Evolutionary conservation across 1,140 invertebrate species (phyloP).

Genomic region (Asobara japonica): DNA sequence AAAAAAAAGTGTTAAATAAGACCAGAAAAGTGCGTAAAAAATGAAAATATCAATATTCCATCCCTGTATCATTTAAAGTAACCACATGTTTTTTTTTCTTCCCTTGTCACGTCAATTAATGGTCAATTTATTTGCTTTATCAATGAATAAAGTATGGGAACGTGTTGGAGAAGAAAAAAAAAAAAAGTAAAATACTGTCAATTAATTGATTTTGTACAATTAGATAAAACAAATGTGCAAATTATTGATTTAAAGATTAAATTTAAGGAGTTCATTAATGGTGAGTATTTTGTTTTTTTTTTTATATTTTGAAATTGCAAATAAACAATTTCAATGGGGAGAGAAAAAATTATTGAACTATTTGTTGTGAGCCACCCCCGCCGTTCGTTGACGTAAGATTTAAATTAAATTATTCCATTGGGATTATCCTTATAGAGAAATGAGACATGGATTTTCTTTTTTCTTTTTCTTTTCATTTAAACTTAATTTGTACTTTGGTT

Average conservation of each 20-base stretch:
- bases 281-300: neutral
- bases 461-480: neutral
- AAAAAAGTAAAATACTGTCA: neutral
- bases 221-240: neutral
- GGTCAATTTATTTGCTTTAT: neutral
- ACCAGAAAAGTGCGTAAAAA: neutral
- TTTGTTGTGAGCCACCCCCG: conserved; percentile 3
- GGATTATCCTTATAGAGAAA: neutral
- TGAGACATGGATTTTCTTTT: neutral
- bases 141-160: neutral
- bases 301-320: neutral
- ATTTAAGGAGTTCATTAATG: neutral
- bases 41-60: neutral
- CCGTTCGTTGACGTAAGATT: neutral
- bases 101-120: neutral
- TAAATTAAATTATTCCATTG: neutral
- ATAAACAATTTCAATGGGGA: neutral
- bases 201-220: neutral
- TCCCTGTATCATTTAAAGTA: neutral
- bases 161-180: neutral
- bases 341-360: neutral
- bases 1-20: neutral
- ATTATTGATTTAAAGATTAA: neutral
- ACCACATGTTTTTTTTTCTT: neutral
- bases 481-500: conserved; percentile 5